Conservation (phyloP, 2,797 vertebrate genomes). For the Megaceryle alcyon region DNA sequence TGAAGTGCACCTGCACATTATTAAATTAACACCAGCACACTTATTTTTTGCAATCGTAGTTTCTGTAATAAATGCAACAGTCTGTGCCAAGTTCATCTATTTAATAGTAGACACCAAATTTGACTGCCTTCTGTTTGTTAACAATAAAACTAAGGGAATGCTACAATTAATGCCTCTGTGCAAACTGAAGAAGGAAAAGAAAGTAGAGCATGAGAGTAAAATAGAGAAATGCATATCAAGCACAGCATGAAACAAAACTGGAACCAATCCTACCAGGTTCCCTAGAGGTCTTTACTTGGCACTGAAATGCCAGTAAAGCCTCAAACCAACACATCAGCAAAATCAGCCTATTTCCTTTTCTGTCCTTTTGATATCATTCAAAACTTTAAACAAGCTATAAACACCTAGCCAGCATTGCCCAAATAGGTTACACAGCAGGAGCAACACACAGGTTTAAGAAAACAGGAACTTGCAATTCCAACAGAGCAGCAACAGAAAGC, state of each 20-base stretch:
- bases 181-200: neutral
- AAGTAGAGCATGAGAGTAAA: neutral
- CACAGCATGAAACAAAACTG: neutral
- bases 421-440: neutral
- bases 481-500: neutral
- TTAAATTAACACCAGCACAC: neutral
- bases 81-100: too few relatives aligned
- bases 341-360: neutral
- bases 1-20: neutral
- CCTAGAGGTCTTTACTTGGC: neutral
- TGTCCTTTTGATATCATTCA: neutral
- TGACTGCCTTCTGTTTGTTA: neutral
- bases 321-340: accelerated
- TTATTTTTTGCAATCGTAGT: neutral
- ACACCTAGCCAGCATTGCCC: neutral
- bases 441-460: neutral
- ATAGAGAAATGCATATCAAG: accelerated
- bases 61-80: too few relatives aligned
- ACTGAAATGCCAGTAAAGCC: neutral
- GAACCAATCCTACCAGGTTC: neutral
- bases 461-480: neutral
- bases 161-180: neutral
- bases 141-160: neutral
- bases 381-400: neutral
- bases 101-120: neutral